Evolutionary conservation across 2,113 vertebrate genomes (phyloP).

Genomic region (Trogon surrucura): DNA sequence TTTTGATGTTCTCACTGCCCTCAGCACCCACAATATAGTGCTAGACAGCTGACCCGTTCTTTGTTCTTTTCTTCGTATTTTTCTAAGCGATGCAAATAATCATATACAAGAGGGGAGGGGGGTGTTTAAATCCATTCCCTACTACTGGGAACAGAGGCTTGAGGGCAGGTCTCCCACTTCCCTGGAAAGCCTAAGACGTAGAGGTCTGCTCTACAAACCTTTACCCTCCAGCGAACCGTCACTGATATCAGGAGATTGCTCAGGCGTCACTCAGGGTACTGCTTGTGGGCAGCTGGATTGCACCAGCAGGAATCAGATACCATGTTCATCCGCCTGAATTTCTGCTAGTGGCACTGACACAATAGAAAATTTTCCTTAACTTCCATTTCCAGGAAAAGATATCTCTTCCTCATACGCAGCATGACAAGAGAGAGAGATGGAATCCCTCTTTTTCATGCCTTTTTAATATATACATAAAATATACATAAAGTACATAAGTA

Average conservation of each 20-base stretch:
- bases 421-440: background rate
- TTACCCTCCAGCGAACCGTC: background rate
- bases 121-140: background rate
- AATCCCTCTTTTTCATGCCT: background rate
- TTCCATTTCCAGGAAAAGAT: background rate
- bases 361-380: background rate
- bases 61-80: background rate
- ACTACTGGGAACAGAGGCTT: background rate
- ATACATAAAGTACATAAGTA: background rate
- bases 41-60: accelerated
- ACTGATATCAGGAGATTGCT: background rate
- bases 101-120: background rate
- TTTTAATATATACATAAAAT: background rate
- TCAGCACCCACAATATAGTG: background rate
- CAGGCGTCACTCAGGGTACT: background rate
- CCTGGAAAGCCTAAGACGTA: background rate
- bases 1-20: background rate
- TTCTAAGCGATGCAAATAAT: background rate
- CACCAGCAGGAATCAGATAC: background rate
- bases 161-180: background rate
- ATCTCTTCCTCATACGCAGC: background rate
- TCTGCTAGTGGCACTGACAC: background rate
- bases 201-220: background rate
- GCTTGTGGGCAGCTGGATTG: background rate
- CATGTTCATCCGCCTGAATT: background rate